Base-by-base conservation (phyloP, 1,140 invertebrate species). In the Anastatus disparis region DNA sequence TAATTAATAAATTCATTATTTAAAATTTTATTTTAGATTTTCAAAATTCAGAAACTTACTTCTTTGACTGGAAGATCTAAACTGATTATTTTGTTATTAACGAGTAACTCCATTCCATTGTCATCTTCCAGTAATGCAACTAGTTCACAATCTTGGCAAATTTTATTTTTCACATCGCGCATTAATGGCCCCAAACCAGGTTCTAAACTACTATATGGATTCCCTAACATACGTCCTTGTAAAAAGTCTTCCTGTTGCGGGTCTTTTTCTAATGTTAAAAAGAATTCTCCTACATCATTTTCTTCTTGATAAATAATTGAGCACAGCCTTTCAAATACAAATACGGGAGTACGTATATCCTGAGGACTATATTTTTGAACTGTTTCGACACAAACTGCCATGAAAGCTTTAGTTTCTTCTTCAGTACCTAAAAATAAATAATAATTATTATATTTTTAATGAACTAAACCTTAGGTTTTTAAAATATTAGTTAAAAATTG, bases 111-210 rank as follows among this genome's bases (percentile, higher is more conserved):
- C 97, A 99, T 99, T 53, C 97, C 97, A 78, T 97, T 99, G 81
- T 99, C 97, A 83, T 99, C 97, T 83, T 99, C 97, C 0, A 99
- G 83, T 17, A 99, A 84, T 1, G 97, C 97, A 1, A 99, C 95
- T 44, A 99, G 86, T 80, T 99, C 97, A 85, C 97, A 99, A 87
- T 99, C 97, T 77, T 94, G 93, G 79, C 96, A 98, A 71, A 98
- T 97, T 84, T 99, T 99, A 84, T 99, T 99, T 83, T 99, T 99
- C 0, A 99, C 94, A 81, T 99, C 97, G 44, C 97, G 88, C 97
- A 99, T 99, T 0, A 98, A 86, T 0, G 97, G 97, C 2, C 97
- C 97, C 74, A 99, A 89, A 13, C 97, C 97, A 20, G 93, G 91
- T 80, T 99, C 97, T 50, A 92, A 89, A 22, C 95, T 97, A 52